phyloP scores from a whole-genome alignment of 2,113 vertebrate species.

The Pollachius pollachius region DNA sequence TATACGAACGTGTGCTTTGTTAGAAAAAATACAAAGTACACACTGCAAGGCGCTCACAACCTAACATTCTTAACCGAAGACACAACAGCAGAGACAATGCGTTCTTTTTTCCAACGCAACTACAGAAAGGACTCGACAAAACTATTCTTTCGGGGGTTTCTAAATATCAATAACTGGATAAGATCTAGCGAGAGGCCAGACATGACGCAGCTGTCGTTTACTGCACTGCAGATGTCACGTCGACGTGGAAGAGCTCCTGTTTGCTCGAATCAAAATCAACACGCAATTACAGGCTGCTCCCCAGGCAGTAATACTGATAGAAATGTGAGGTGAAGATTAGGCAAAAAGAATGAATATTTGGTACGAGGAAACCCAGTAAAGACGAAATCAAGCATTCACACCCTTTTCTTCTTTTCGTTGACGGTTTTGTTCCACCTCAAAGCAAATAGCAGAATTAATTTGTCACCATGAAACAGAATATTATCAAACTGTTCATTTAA shows the following conservation, averaged over 20 bases:
- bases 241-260: neutral
- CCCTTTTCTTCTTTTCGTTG: too few relatives aligned
- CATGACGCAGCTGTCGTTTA: constrained; percentile 9
- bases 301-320: too few relatives aligned
- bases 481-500: too few relatives aligned
- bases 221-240: neutral
- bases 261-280: neutral
- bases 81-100: constrained; percentile 2
- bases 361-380: too few relatives aligned
- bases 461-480: too few relatives aligned
- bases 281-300: neutral
- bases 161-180: constrained; percentile 10
- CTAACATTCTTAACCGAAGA: neutral
- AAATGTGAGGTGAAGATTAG: too few relatives aligned
- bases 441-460: too few relatives aligned
- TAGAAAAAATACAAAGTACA: too few relatives aligned
- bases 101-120: constrained; percentile 35
- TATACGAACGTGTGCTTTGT: too few relatives aligned
- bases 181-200: constrained; percentile 8
- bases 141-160: neutral
- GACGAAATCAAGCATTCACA: too few relatives aligned
- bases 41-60: neutral
- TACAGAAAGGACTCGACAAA: neutral
- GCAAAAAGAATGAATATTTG: too few relatives aligned
- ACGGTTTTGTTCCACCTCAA: too few relatives aligned